phyloP scores from a whole-genome alignment of 2,888 invertebrate genomes.

The Coelopa pilipes region DNA sequence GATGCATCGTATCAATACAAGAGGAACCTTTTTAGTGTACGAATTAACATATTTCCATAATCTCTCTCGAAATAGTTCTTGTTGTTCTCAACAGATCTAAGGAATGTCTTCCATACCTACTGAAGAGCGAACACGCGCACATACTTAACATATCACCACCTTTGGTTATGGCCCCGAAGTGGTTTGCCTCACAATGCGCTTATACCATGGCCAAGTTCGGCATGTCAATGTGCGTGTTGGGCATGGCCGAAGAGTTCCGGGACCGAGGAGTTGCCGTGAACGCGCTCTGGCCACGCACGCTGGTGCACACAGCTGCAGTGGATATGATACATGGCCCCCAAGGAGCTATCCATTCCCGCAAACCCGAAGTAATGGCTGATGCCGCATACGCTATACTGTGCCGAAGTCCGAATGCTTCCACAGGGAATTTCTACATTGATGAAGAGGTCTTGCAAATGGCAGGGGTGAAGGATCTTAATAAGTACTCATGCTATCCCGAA shows the following conservation, averaged over 20 bases:
- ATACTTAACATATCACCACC: constrained; percentile 96
- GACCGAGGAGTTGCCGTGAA: constrained; percentile 88
- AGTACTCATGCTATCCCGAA: constrained; percentile 85
- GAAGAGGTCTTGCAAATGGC: constrained; percentile 83
- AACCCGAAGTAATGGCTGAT: constrained; percentile 65
- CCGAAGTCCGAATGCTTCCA: constrained; percentile 80
- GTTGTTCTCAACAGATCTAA: constrained; percentile 77
- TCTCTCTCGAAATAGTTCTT: neutral
- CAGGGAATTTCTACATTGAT: constrained; percentile 93
- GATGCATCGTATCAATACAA: constrained; percentile 93
- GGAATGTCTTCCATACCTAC: constrained; percentile 85
- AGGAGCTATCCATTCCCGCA: constrained; percentile 51
- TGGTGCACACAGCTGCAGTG: constrained; percentile 92
- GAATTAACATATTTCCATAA: neutral
- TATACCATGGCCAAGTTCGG: constrained; percentile 99
- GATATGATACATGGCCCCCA: constrained; percentile 79
- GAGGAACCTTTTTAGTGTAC: constrained; percentile 95
- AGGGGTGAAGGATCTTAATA: constrained; percentile 84
- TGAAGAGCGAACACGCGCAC: constrained; percentile 89
- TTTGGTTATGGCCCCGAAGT: constrained; percentile 84
- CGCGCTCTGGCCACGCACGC: constrained; percentile 95
- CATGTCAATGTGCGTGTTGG: constrained; percentile 98
- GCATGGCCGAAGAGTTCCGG: constrained; percentile 93
- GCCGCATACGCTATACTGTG: constrained; percentile 61
- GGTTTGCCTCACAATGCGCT: constrained; percentile 90